These are phyloP conservation scores for Drosophila subsilvestris DNA, from an alignment of 2,888 invertebrate species.

Conservation along the genomic window DNA sequence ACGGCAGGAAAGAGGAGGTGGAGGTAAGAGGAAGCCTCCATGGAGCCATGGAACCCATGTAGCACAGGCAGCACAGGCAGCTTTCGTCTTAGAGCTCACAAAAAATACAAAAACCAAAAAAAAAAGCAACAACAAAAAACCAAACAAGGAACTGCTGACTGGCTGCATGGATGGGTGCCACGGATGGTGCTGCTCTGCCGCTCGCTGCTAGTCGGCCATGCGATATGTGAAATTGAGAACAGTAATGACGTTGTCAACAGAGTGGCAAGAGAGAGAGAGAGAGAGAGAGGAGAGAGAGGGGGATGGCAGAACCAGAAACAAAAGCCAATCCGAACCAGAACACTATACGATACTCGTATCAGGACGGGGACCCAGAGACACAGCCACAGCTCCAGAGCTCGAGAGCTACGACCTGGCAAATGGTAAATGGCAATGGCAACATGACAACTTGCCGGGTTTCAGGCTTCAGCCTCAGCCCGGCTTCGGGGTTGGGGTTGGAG, in stretches of 20 bases:
- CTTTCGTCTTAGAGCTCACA: conserved; percentile 15
- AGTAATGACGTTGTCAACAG: conserved; percentile 79
- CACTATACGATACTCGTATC: conserved; percentile 3
- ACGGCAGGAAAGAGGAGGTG: conserved; percentile 4
- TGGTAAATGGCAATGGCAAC: conserved; percentile 36
- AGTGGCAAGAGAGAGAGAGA: conserved; percentile 56
- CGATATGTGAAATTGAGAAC: conserved; percentile 78
- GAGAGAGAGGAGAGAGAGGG: conserved; percentile 25
- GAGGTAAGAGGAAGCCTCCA: not conserved
- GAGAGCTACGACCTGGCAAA: conserved; percentile 2
- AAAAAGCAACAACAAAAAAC: not conserved
- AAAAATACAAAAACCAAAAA: not conserved
- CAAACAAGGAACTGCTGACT: conserved; percentile 6
- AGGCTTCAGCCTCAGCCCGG: not conserved
- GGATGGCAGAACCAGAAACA: conserved; percentile 25
- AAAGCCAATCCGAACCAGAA: conserved; percentile 27
- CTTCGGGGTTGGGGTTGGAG: not conserved
- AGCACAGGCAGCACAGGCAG: conserved; percentile 8
- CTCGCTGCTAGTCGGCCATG: conserved; percentile 65
- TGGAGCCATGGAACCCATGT: conserved; percentile 14
- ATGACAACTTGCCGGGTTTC: conserved; percentile 34
- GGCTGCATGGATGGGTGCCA: conserved; percentile 3
- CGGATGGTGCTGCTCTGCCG: conserved; percentile 27
- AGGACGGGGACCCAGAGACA: conserved; percentile 2
- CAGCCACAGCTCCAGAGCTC: not conserved